Evolutionary conservation across 2,888 invertebrate species (phyloP), one percentile per base, ranked within the genome.

Genomic region (Clepsis dumicolana): DNA sequence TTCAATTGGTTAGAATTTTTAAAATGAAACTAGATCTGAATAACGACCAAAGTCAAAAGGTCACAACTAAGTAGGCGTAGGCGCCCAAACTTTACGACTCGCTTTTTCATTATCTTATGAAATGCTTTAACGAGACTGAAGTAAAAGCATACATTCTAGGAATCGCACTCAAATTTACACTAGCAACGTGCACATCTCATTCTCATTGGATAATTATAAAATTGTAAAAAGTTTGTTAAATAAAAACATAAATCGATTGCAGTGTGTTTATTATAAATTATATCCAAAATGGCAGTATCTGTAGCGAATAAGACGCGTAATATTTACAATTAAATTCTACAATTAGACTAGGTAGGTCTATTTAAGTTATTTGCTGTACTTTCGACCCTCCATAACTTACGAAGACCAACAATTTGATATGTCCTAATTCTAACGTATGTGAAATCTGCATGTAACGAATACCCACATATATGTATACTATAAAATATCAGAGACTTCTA

Each of bases 211-310:
- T 75, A 72, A 72, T 81, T 83, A 82, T 87, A 82, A 83, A 54
- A 65, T 62, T 80, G 74, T 78, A 78, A 85, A 81, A 82, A 75
- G 83, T 85, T 91, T 90, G 88, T 89, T 89, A 90, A 92, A 90
- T 91, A 91, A 91, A 91, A 87, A 80, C 78, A 77, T 80, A 74
- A 75, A 71, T 75, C 78, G 79, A 82, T 82, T 78, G 64, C 61
- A 74, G 73, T 79, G 72, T 76, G 80, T 87, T 89, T 86, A 84
- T 85, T 86, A 64, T 32, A 63, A 73, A 75, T 74, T 65, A 48
- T 73, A 75, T 79, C 80, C 75, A 81, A 81, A 81, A 82, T 72
- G 74, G 77, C 89, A 89, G 88, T 88, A 83, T 86, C 24, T 38
- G 16, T 57, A n/a, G 18, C 32, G 7, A 21, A 18, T 14, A 14